Percentiles rank a stretch among this genome's conserved stretches.
Evolutionary conservation across 2,113 vertebrate species (phyloP).

Genomic region (Oncorhynchus gorbuscha): DNA sequence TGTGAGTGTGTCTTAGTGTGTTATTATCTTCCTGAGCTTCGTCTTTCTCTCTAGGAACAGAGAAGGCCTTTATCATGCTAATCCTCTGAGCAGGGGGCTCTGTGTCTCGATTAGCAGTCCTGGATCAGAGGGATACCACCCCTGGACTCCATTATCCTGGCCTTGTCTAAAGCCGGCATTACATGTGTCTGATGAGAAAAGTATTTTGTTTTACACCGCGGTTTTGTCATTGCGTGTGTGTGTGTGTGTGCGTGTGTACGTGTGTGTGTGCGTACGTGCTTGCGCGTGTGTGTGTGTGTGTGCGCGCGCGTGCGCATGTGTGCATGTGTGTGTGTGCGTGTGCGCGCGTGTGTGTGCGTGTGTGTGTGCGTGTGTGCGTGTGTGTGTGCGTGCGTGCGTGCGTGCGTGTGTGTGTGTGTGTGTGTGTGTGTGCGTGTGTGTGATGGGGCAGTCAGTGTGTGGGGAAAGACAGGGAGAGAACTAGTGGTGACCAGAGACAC

Average conservation of each 20-base stretch:
- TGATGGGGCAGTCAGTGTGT: neutral
- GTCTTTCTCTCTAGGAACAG: neutral
- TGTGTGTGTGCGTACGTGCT: neutral
- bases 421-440: too few species aligned
- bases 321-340: too few species aligned
- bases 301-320: neutral
- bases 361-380: neutral
- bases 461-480: neutral
- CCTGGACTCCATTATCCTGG: neutral
- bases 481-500: neutral
- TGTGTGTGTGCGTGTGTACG: neutral
- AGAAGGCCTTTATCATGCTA: neutral
- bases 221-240: neutral
- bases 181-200: neutral
- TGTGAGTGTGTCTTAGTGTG: too few species aligned
- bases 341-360: neutral
- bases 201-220: neutral
- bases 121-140: conserved; percentile 2
- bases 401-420: too few species aligned
- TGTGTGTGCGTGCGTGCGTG: too few species aligned
- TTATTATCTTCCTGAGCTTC: too few species aligned
- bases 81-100: neutral
- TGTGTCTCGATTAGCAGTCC: neutral
- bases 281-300: neutral
- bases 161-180: neutral